These are phyloP conservation scores for Drosophila pseudoananassae DNA, from an alignment of 1,140 invertebrate species.

Conservation along the genomic window DNA sequence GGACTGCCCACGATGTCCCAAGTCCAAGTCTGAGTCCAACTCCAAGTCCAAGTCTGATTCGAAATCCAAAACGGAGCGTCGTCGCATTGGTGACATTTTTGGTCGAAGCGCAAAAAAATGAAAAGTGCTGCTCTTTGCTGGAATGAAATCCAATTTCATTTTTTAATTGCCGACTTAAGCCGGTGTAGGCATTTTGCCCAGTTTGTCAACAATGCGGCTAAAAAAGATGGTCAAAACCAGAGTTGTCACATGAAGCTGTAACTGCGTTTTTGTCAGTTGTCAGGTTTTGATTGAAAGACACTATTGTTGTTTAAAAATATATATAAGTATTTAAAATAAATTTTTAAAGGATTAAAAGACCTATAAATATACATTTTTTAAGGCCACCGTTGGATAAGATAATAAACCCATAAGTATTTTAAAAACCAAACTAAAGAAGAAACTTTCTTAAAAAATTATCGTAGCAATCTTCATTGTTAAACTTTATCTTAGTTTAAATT, in stretches of 20 bases:
- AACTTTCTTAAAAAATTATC: too few species aligned
- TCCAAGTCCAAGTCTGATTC: slow-evolving; percentile 10
- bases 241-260: slow-evolving; percentile 28
- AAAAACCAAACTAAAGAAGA: too few species aligned
- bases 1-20: slow-evolving; percentile 6
- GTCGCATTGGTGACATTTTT: slow-evolving; percentile 48
- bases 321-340: too few species aligned
- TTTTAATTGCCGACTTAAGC: slow-evolving; percentile 60
- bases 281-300: slow-evolving; percentile 1
- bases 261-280: slow-evolving; percentile 19
- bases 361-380: too few species aligned
- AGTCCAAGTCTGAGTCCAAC: not conserved
- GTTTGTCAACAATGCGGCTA: slow-evolving; percentile 7
- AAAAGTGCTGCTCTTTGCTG: slow-evolving; percentile 58
- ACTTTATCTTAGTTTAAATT: too few species aligned
- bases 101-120: slow-evolving; percentile 45
- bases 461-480: too few species aligned
- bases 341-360: too few species aligned
- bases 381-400: too few species aligned
- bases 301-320: too few species aligned
- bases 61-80: slow-evolving; percentile 34
- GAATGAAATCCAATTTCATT: slow-evolving; percentile 79
- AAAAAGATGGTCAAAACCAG: slow-evolving; percentile 28
- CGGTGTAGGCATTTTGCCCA: slow-evolving; percentile 38
- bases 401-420: too few species aligned